Evolutionary conservation across 1,140 invertebrate species (phyloP).

Genomic region (Drosophila kohkoa): DNA sequence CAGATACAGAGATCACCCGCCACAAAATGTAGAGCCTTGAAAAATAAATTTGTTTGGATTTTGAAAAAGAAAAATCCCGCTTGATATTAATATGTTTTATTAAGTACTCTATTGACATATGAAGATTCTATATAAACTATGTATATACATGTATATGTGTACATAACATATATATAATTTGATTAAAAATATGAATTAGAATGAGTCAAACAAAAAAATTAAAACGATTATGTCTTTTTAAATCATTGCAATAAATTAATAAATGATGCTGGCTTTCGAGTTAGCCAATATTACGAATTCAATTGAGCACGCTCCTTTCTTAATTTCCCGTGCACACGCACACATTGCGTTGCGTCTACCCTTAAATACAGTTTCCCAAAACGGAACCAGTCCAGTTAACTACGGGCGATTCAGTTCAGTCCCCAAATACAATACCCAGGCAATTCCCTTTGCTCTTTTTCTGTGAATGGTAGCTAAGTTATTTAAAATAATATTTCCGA

Average conservation of each 20-base stretch:
- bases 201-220: neutral
- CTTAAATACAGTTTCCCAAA: slow-evolving; percentile 11
- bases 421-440: slow-evolving; percentile 23
- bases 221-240: neutral
- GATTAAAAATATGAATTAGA: too few relatives aligned
- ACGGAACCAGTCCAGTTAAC: slow-evolving; percentile 33
- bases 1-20: neutral
- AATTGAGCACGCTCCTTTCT: slow-evolving; percentile 75
- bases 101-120: too few relatives aligned
- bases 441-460: slow-evolving; percentile 22
- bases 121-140: too few relatives aligned
- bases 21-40: neutral
- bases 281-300: slow-evolving; percentile 74
- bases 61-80: neutral
- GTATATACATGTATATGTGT: too few relatives aligned
- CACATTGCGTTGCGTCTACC: slow-evolving; percentile 28
- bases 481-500: slow-evolving; percentile 82
- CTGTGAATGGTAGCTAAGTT: slow-evolving; percentile 57
- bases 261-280: slow-evolving; percentile 38
- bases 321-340: slow-evolving; percentile 81
- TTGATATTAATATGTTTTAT: neutral
- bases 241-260: slow-evolving; percentile 59
- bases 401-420: neutral
- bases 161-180: too few relatives aligned
- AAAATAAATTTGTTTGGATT: neutral